Percentiles rank a stretch among this genome's conserved stretches.
Evolutionary conservation across 1,140 invertebrate species (phyloP).

Genomic region (Thaumatotibia leucotreta): DNA sequence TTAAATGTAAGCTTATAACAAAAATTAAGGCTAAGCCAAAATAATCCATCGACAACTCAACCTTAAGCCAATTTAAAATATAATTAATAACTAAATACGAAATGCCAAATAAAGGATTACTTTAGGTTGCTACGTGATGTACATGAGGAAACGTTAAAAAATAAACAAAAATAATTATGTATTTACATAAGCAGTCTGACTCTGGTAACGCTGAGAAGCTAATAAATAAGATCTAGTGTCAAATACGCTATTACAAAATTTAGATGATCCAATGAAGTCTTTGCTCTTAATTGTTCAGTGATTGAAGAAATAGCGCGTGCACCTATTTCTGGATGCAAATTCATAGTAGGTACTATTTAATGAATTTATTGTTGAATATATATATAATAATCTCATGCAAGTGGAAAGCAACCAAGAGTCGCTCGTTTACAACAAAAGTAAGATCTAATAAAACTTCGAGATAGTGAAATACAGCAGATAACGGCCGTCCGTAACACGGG

Average conservation of each 20-base stretch:
- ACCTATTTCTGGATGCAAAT: background rate
- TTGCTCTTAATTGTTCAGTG: slow-evolving; percentile 1
- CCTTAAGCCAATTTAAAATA: slow-evolving; percentile 50
- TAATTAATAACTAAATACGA: slow-evolving; percentile 42
- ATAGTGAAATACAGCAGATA: background rate
- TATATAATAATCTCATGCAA: slow-evolving; percentile 8
- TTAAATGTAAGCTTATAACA: slow-evolving; percentile 33
- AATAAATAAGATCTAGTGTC: background rate
- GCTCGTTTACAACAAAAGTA: background rate
- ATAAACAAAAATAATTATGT: slow-evolving; percentile 29
- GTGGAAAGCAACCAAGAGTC: background rate
- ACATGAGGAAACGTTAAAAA: slow-evolving; percentile 39
- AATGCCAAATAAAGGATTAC: slow-evolving; percentile 44
- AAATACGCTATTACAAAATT: background rate
- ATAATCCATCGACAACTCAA: slow-evolving; percentile 45
- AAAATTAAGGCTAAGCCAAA: slow-evolving; percentile 53
- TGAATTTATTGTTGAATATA: background rate
- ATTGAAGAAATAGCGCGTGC: background rate
- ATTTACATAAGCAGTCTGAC: slow-evolving; percentile 53
- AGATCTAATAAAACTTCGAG: background rate
- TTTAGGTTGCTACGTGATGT: slow-evolving; percentile 39
- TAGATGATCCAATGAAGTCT: background rate
- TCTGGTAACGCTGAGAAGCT: slow-evolving; percentile 38
- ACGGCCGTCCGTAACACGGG: background rate
- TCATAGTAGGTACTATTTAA: background rate